Evolutionary conservation across 2,797 vertebrate species (phyloP).

Genomic region (Otolemur crassicaudatus): DNA sequence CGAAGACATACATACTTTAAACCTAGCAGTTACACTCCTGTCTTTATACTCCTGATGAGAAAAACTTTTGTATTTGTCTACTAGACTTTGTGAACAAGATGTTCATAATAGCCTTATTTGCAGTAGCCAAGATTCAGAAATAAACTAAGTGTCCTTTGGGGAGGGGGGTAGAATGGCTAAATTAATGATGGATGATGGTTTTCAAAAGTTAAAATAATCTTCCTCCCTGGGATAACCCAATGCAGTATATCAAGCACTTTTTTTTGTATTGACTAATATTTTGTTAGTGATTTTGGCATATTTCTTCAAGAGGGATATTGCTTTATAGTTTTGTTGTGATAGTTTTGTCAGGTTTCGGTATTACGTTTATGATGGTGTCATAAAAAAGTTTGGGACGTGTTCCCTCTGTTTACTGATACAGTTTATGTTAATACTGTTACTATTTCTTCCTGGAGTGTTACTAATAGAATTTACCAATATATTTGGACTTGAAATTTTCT

Average conservation of each 20-base stretch:
- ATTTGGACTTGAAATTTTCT: neutral
- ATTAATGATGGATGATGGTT: conserved; percentile 7
- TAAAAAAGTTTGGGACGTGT: neutral
- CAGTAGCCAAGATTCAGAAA: conserved; percentile 20
- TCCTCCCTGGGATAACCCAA: conserved; percentile 29
- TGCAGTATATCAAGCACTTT: neutral
- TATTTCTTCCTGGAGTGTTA: neutral
- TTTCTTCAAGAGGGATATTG: conserved; percentile 5
- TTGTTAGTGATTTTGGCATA: neutral
- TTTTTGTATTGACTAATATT: neutral
- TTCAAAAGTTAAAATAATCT: conserved; percentile 47
- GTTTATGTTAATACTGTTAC: neutral
- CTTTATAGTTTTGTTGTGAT: conserved; percentile 36
- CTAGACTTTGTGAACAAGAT: neutral
- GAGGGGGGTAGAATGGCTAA: neutral
- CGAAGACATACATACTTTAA: conserved; percentile 1
- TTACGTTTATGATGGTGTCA: conserved; percentile 11
- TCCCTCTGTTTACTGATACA: neutral
- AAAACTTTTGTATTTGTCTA: conserved; percentile 8
- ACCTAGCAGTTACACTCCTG: neutral
- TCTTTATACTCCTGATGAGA: conserved; percentile 24
- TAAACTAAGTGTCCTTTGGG: neutral
- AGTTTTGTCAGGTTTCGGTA: conserved; percentile 21
- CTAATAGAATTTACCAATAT: neutral
- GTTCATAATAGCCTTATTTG: neutral